Base-by-base conservation (phyloP, 2,797 vertebrate genomes). In the Coilia nasus region DNA sequence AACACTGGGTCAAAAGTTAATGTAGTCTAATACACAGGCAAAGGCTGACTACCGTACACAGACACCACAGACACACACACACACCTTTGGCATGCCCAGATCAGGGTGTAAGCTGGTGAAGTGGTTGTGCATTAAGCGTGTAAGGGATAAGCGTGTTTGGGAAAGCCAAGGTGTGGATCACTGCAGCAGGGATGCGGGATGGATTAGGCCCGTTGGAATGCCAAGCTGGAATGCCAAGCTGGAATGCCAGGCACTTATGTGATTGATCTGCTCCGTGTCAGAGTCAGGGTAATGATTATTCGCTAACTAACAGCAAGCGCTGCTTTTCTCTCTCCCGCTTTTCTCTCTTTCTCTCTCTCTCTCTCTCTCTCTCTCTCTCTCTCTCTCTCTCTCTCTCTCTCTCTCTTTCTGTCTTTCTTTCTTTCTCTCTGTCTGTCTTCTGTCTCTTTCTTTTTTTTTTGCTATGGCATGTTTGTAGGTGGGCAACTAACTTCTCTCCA, bases 131-230 rank as follows among this genome's bases (percentile, higher is more conserved):
- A 10, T 25, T 64, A 64, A 28, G n/a, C 0, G 1, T 23, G 10
- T 12, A 11, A 25, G 23, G 62, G 62, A 64, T 64, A 64, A 64
- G n/a, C 23, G 23, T 11, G 12, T 64, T 11, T 23, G 25, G 62
- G 12, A 25, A 64, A n/a, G 23, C n/a, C 23, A n/a, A 41, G 35
- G 35, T 41, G 35, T 41, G 35, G 62, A 64, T 25, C 9, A 10
- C 9, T 11, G 12, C 23, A 28, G 23, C 62, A 25, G 23, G 62
- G 62, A 64, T 64, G 23, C 23, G 62, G 62, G 62, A 28, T 64
- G 62, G 62, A 64, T 64, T 64, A 64, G 62, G 11, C 62, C 62
- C 23, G 25, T 64, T n/a, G 62, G 62, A 64, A 64, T 64, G 60
- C 60, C 25, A 23, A 10, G 23, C 7, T 12, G 60, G 60, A 64